phyloP scores from a whole-genome alignment of 2,113 vertebrate species.

The Indri indri region DNA sequence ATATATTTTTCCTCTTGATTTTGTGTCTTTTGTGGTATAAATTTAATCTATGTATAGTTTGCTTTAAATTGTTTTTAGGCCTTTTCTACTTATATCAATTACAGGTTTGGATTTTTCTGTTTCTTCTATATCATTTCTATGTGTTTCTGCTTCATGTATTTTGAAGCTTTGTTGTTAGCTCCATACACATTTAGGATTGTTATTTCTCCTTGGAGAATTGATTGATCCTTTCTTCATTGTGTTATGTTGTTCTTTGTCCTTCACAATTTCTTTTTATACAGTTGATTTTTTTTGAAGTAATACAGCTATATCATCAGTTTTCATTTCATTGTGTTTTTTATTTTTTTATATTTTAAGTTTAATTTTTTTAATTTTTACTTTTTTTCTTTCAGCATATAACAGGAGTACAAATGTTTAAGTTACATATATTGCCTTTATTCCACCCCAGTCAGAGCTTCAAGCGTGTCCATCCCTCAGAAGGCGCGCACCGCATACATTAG shows the following conservation, averaged over 20 bases:
- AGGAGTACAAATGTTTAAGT: no score
- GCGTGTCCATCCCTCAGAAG: no score
- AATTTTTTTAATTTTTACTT: no score
- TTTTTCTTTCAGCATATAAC: no score
- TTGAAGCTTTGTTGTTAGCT: no score
- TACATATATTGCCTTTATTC: no score
- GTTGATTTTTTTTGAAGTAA: not conserved
- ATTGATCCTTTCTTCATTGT: not conserved
- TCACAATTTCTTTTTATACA: not conserved
- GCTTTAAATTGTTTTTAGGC: not conserved
- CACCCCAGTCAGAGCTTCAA: no score
- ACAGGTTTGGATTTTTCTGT: not conserved
- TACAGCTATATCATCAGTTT: not conserved
- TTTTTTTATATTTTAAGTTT: no score
- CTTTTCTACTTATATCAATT: not conserved
- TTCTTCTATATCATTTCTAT: no score
- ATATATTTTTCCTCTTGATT: not conserved
- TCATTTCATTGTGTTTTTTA: not conserved
- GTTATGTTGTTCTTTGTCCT: not conserved
- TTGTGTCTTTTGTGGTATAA: not conserved
- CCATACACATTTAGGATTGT: not conserved
- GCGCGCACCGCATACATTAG: no score
- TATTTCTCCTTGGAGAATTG: not conserved
- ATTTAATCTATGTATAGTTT: not conserved
- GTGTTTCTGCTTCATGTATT: no score